Evolutionary conservation across 2,113 vertebrate genomes (phyloP), one percentile per base, ranked within the genome.

Genomic region (Isichthys henryi): DNA sequence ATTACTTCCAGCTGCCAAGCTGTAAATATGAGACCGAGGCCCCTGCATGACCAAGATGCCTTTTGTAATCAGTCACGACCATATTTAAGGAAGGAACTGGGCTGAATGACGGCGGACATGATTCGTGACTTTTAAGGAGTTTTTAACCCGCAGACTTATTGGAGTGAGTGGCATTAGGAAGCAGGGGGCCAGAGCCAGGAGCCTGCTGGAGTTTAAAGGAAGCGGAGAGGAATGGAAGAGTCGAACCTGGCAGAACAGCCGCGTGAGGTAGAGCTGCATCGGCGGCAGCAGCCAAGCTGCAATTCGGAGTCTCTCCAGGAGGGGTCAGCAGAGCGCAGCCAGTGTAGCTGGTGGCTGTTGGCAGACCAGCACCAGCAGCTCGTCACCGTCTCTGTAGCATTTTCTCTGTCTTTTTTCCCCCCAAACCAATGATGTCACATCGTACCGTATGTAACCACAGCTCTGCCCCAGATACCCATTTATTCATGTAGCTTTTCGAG

Each of bases 41-140:
- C 48, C 13, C 13, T n/a, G 5, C 39, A 23, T 89, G 50, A 50
- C 66, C 46, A 50, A 56, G 31, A 27, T 48, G 48, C 52, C 86
- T 92, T 56, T 39, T 84, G 80, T 83, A 17, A 53, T 87, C 66
- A 53, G 50, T 43, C 31, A 53, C 80, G 5, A 48, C 11, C 52
- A 52, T 89, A 85, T 89, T 89, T 84, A 85, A 84, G 50, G 77
- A 35, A 89, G 48, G 27, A 46, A 89, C 49, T 5, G 31, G 39
- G 11, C 43, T 45, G 52, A 43, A 62, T 19, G 52, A 31, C 11
- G 13, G 17, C 35, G 23, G 43, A 31, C 23, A 31, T 27, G 15
- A 52, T 58, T 62, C n/a, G 66, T 7, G 19, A 48, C 39, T 52
- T 89, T 84, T 27, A 48, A 62, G 15, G 52, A 62, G 15, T 46